Conservation (phyloP, 1,140 invertebrate species). For the Apis laboriosa region DNA sequence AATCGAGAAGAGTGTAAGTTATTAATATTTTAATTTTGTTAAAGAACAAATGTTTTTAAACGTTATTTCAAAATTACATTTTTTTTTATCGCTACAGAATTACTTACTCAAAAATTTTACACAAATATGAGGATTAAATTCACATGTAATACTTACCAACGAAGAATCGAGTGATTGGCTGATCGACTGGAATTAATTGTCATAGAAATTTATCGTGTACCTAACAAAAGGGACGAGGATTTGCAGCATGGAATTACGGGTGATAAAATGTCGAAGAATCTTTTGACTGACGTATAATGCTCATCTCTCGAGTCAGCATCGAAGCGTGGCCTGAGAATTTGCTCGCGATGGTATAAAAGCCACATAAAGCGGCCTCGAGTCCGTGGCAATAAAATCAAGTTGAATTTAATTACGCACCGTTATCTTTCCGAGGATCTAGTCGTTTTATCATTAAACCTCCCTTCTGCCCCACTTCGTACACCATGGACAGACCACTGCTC, state of each 20-base stretch:
- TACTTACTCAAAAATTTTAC: too few relatives aligned
- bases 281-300: slow-evolving; percentile 58
- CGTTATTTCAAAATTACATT: too few relatives aligned
- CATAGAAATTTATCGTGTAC: slow-evolving; percentile 1
- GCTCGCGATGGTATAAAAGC: slow-evolving; percentile 73
- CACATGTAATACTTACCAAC: too few relatives aligned
- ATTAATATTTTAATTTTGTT: too few relatives aligned
- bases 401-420: slow-evolving; percentile 76
- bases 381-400: slow-evolving; percentile 75
- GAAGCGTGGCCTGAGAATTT: slow-evolving; percentile 71
- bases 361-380: slow-evolving; percentile 68
- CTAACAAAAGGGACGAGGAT: slow-evolving; percentile 11
- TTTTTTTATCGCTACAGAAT: too few relatives aligned
- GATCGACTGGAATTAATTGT: not conserved
- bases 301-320: slow-evolving; percentile 60
- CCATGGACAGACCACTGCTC: not conserved
- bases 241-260: slow-evolving; percentile 55
- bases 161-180: slow-evolving; percentile 2
- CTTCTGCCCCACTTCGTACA: not conserved
- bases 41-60: too few relatives aligned
- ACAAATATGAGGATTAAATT: too few relatives aligned
- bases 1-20: too few relatives aligned
- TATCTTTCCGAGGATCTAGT: slow-evolving; percentile 73
- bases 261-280: slow-evolving; percentile 68
- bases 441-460: slow-evolving; percentile 70